Evolutionary conservation across 2,113 vertebrate genomes (phyloP).

Genomic region (Strigops habroptila): DNA sequence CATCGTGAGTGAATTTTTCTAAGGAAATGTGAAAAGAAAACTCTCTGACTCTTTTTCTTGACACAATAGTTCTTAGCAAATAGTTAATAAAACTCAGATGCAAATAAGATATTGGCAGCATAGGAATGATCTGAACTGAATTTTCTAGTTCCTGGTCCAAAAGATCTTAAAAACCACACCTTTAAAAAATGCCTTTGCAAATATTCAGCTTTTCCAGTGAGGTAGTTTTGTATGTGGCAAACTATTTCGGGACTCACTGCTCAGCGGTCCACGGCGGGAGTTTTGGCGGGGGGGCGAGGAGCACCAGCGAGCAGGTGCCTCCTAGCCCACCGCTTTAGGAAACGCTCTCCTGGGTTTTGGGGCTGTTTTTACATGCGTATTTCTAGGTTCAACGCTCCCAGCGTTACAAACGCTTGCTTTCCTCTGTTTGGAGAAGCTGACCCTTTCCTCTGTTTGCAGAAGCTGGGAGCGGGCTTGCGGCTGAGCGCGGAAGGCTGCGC

Average conservation of each 20-base stretch:
- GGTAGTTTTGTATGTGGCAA: not conserved
- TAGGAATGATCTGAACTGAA: not conserved
- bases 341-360: not conserved
- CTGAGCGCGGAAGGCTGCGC: not conserved
- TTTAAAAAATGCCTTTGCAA: not conserved
- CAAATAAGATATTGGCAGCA: not conserved
- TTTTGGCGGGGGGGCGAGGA: not conserved
- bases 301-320: not conserved
- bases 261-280: rapidly evolving
- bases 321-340: not conserved
- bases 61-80: not conserved
- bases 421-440: not conserved
- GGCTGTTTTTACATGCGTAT: not conserved
- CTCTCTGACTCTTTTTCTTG: not conserved
- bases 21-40: not conserved
- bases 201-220: rapidly evolving
- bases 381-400: not conserved
- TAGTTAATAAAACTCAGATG: not conserved
- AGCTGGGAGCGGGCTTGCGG: not conserved
- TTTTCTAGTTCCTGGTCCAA: not conserved
- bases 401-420: not conserved
- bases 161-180: rapidly evolving
- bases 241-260: not conserved
- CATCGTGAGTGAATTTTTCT: not conserved
- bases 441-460: not conserved